phyloP scores from a whole-genome alignment of 2,113 vertebrate species.

The Onychorhynchus coronatus region DNA sequence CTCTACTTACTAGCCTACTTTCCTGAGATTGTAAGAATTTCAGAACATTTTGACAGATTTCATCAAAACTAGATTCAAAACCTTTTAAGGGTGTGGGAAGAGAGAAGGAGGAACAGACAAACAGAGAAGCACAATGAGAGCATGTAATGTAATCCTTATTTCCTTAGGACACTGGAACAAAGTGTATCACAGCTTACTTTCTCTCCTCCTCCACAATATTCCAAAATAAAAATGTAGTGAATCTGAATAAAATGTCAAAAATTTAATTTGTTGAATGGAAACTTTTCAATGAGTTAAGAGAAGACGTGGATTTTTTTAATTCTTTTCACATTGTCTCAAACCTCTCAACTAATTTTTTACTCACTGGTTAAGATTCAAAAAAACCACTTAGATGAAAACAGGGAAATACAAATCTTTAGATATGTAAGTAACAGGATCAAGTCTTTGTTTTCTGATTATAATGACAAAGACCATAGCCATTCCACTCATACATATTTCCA shows the following conservation, averaged over 20 bases:
- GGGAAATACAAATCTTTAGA: background rate
- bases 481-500: background rate
- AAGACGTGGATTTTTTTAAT: background rate
- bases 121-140: background rate
- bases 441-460: background rate
- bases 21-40: background rate
- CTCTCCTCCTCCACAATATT: background rate
- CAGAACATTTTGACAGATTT: background rate
- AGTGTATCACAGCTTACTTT: background rate
- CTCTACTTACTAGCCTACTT: background rate
- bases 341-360: background rate
- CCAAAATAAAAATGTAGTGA: background rate
- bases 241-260: background rate
- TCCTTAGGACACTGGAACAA: background rate
- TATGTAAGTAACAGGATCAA: background rate
- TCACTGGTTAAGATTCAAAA: background rate
- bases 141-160: background rate
- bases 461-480: background rate
- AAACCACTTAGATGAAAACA: background rate
- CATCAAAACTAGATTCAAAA: background rate
- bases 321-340: background rate
- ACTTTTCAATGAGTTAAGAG: background rate
- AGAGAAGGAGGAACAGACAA: background rate
- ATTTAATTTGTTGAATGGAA: background rate
- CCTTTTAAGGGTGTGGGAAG: background rate